Conservation (phyloP, 2,888 invertebrate species). For the Xestia xanthographa region DNA sequence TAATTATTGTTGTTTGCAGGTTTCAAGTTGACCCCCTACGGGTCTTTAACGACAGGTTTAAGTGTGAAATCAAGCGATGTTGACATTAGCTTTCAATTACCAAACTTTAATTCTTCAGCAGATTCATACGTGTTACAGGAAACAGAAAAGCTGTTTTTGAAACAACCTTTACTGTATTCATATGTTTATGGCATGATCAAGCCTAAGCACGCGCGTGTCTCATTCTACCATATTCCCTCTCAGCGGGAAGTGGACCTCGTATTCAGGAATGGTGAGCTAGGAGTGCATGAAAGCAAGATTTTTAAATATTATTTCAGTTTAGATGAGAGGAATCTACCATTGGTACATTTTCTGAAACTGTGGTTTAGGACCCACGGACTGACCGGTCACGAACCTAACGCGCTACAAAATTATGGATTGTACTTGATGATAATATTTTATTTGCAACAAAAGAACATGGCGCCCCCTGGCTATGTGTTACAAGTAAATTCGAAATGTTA, state of each 20-base stretch:
- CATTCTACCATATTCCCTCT: constrained; percentile 35
- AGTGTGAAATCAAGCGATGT: constrained; percentile 62
- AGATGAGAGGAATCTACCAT: constrained; percentile 45
- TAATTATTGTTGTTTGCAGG: constrained; percentile 45
- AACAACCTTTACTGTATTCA: constrained; percentile 48
- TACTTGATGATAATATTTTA: constrained; percentile 51
- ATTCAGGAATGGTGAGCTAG: neutral
- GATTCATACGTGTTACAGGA: constrained; percentile 23
- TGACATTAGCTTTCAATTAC: constrained; percentile 59
- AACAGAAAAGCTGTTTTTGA: constrained; percentile 23
- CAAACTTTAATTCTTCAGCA: constrained; percentile 18
- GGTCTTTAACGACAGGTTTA: constrained; percentile 63
- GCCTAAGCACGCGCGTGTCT: constrained; percentile 3
- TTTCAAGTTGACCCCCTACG: constrained; percentile 48
- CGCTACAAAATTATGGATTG: constrained; percentile 8
- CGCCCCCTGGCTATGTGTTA: constrained; percentile 4
- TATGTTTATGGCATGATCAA: neutral
- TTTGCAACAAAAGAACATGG: constrained; percentile 4
- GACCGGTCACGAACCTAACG: neutral
- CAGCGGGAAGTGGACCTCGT: constrained; percentile 15
- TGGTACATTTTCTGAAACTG: constrained; percentile 58
- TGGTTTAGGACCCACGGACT: constrained; percentile 50
- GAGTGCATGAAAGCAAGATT: constrained; percentile 20
- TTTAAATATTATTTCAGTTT: constrained; percentile 56
- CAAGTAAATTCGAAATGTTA: constrained; percentile 2